These are phyloP conservation scores for Platichthys flesus DNA, from an alignment of 2,113 vertebrate species.

Conservation along the genomic window DNA sequence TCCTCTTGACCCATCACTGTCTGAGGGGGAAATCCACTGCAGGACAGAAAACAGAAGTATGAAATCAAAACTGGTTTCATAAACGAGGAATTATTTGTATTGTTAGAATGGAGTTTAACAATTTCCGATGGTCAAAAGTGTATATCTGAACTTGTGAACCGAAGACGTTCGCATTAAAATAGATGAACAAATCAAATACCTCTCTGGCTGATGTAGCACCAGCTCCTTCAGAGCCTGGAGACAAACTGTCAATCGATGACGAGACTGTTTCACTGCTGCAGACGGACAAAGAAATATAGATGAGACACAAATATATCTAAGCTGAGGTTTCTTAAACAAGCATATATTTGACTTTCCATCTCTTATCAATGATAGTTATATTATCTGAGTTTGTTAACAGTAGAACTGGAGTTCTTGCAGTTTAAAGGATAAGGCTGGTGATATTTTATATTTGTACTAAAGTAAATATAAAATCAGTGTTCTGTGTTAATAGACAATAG, in stretches of 20 bases:
- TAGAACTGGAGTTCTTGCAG: not conserved
- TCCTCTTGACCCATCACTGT: slow-evolving; percentile 73
- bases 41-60: not conserved
- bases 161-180: not conserved
- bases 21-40: slow-evolving; percentile 46
- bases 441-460: too few relatives aligned
- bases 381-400: not conserved
- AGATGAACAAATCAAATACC: slow-evolving; percentile 51
- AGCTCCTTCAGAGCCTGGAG: slow-evolving; percentile 60
- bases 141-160: not conserved
- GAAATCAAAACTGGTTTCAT: not conserved
- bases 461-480: not conserved
- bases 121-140: not conserved
- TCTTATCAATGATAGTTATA: too few relatives aligned
- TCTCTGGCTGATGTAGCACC: slow-evolving; percentile 57
- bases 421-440: too few relatives aligned
- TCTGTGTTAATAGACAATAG: not conserved
- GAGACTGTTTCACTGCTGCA: slow-evolving; percentile 65
- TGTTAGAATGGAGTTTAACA: not conserved
- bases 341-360: not conserved
- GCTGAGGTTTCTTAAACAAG: not conserved
- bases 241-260: slow-evolving; percentile 73
- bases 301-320: not conserved
- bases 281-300: not conserved
- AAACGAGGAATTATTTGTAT: not conserved